Evolutionary conservation across 2,888 invertebrate genomes (phyloP), one percentile per base, ranked within the genome.

Genomic region (Temnothorax ravouxi): DNA sequence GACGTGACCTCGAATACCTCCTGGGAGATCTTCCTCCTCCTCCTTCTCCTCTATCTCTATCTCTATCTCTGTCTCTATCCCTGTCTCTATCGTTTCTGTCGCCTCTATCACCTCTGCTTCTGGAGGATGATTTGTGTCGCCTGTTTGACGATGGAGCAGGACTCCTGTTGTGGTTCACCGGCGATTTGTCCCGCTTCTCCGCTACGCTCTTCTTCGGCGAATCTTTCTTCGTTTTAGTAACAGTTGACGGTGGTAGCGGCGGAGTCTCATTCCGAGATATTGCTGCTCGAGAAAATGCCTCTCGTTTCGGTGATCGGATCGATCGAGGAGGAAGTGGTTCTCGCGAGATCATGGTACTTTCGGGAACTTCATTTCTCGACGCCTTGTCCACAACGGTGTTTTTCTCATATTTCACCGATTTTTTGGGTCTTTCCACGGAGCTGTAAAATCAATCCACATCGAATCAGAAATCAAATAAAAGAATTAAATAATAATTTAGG

Each of bases 361-460:
- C 90, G 56, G 83, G 41, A 50, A 93, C 92, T 3, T 94, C 93
- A 18, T 86, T 88, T 25, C 5, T 79, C 13, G 59, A 47, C 25
- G 81, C 3, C 34, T 88, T 88, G n/a, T 88, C 88, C 38, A 75
- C 77, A 13, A 54, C 84, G 8, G 85, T 75, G 5, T n/a, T 66
- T 87, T 92, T 94, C 9, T 93, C 92, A 77, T 89, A 88, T 74
- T 92, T 94, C 4, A 88, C 47, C 61, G 90, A 90, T 74, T 94
- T 94, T 69, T 92, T 93, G 56, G 93, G 90, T 80, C 92, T 91
- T 83, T 94, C 94, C 50, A 93, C 91, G n/a, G 93, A 93, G 84
- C 94, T 94, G 86, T 2, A 88, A 87, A 38, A 54, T 61, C 3
- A 54, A 34, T 52, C 1, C 15, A 29, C 13, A 13, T 61, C 61